A percentile compares a stretch with the other conserved stretches of the same genome.
These are phyloP conservation scores for Polydrusus cervinus DNA, from an alignment of 2,888 invertebrate genomes.

Conservation along the genomic window DNA sequence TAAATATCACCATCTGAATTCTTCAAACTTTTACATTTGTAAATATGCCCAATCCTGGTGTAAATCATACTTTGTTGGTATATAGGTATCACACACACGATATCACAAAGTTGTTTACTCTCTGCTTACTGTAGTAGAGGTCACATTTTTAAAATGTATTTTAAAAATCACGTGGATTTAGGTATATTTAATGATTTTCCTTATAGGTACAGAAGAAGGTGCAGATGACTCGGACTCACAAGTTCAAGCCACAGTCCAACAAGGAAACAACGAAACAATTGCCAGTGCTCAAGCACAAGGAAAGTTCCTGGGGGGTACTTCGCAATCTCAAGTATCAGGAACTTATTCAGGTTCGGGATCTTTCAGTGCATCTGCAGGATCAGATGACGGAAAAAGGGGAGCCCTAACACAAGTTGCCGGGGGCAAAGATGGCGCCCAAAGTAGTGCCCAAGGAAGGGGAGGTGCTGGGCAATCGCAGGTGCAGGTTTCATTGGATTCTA, in stretches of 20 bases:
- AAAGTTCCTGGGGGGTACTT: conserved; percentile 81
- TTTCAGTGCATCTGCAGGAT: conserved; percentile 88
- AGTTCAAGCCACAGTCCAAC: conserved; percentile 79
- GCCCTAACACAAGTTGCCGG: conserved; percentile 82
- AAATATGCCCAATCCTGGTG: too few relatives aligned
- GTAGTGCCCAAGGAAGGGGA: conserved; percentile 84
- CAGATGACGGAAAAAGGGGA: conserved; percentile 82
- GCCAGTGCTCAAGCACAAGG: conserved; percentile 87
- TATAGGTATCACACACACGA: too few relatives aligned
- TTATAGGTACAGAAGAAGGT: not conserved
- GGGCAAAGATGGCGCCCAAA: conserved; percentile 82
- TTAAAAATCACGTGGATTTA: too few relatives aligned
- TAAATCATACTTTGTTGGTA: too few relatives aligned
- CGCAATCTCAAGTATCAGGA: conserved; percentile 89
- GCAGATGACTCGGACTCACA: conserved; percentile 83
- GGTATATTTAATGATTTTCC: not conserved
- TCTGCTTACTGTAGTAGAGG: too few relatives aligned
- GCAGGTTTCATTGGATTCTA: conserved; percentile 83
- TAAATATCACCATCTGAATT: too few relatives aligned
- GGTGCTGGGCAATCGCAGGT: conserved; percentile 85
- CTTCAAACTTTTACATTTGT: too few relatives aligned
- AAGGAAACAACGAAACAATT: conserved; percentile 77
- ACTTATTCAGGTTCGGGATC: conserved; percentile 85
- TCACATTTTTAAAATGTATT: too few relatives aligned
- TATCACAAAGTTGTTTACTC: too few relatives aligned